Evolutionary conservation across 2,888 invertebrate genomes (phyloP).

Genomic region (Cephonodes hylas): DNA sequence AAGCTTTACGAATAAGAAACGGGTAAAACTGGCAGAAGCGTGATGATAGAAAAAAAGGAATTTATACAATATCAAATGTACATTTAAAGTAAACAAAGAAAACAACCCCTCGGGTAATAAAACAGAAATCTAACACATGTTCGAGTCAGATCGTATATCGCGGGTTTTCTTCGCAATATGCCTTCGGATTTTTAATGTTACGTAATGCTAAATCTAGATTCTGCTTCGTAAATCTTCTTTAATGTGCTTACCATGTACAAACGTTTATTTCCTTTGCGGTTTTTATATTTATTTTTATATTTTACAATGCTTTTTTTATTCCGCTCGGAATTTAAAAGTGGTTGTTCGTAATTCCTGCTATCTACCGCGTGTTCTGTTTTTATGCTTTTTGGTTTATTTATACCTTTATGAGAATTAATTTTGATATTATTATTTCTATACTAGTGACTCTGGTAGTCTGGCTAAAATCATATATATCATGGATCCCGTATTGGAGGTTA

Average conservation of each 20-base stretch:
- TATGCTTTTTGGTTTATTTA: no score
- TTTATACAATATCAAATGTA: conserved; percentile 2
- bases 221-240: conserved; percentile 9
- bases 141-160: conserved; percentile 24
- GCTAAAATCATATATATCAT: no score
- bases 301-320: not conserved
- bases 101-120: conserved; percentile 25
- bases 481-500: no score
- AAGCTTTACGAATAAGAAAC: no score
- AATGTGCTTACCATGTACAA: not conserved
- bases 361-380: no score
- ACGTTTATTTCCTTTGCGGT: not conserved
- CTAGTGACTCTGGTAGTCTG: no score
- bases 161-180: conserved; percentile 29
- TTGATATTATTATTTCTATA: no score
- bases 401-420: no score
- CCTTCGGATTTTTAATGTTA: conserved; percentile 18
- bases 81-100: conserved; percentile 16
- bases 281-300: not conserved
- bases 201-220: conserved; percentile 1
- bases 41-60: no score
- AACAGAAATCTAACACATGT: conserved; percentile 30
- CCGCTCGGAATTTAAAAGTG: not conserved
- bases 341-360: no score
- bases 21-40: no score